These are phyloP conservation scores for Sciurus vulgaris DNA, from an alignment of 2,797 vertebrate species.

Conservation along the genomic window DNA sequence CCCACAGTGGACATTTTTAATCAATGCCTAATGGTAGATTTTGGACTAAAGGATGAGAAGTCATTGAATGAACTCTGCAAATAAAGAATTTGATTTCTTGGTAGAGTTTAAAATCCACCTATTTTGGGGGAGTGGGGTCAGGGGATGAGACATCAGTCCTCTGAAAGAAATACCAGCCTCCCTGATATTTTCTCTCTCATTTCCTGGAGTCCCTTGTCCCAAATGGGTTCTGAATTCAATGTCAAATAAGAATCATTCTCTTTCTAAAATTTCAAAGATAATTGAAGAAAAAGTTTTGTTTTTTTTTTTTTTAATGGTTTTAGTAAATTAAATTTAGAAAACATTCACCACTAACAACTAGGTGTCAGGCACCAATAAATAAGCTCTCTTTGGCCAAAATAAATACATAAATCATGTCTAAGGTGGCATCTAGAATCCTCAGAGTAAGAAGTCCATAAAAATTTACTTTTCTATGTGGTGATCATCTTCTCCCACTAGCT, in stretches of 20 bases:
- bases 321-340: constrained; percentile 56
- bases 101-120: neutral
- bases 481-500: constrained; percentile 46
- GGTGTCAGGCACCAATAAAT: neutral
- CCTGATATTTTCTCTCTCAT: neutral
- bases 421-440: neutral
- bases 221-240: constrained; percentile 11
- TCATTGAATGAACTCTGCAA: rapidly evolving
- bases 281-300: neutral
- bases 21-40: neutral
- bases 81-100: neutral
- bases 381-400: neutral
- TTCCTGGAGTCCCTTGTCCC: neutral
- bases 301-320: neutral
- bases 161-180: neutral
- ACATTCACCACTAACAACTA: neutral
- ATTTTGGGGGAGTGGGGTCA: rapidly evolving
- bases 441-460: constrained; percentile 62
- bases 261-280: constrained; percentile 28
- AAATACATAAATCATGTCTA: constrained; percentile 20
- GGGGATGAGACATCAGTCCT: neutral
- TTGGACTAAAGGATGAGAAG: neutral
- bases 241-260: constrained; percentile 8
- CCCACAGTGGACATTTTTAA: neutral
- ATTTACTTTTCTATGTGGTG: neutral